Evolutionary conservation across 2,113 vertebrate genomes (phyloP), one percentile per base, ranked within the genome.

Genomic region (Romanogobio albipinnatus): DNA sequence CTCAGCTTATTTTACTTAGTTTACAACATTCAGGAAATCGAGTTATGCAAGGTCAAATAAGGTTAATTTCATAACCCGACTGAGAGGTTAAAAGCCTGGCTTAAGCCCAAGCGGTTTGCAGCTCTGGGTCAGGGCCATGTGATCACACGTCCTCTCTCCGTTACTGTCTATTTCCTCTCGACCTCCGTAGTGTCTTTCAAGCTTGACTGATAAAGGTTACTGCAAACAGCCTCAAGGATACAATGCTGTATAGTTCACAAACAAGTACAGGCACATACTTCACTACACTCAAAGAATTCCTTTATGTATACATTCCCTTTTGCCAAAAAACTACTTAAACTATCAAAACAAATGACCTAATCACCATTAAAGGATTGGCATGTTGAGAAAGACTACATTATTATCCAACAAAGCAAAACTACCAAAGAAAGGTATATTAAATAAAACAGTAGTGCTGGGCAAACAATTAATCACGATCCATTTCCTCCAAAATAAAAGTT

Each of bases 111-210:
- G 75, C 9, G 19, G 70, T 45, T 39, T 56, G 75, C 10, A 39
- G 49, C 49, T 19, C 14, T 56, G 26, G 2, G 47, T 53, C 36
- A 45, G 76, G 36, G 76, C 47, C 36, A 62, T 26, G 58, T 62
- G 76, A 62, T 45, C 24, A 5, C 56, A 47, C n/a, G 14, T 79
- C 39, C 36, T 79, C 56, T 24, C 26, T 29, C 51, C 22, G 11
- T 77, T 77, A 59, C 53, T 59, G 76, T 61, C 33, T 39, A 15
- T 61, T 61, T 78, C 33, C 22, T 78, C 17, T 24, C 14, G 56
- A 80, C 77, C 77, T 47, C 14, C 4, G 36, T 10, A 15, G 58
- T 80, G 77, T 62, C 56, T 80, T 80, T 80, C 58, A 80, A 64
- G 77, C 58, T 14, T 80, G 77, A 80, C 58, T 80, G 58, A 80